Conservation (phyloP, 2,797 vertebrate species). For the Bovichtus variegatus region DNA sequence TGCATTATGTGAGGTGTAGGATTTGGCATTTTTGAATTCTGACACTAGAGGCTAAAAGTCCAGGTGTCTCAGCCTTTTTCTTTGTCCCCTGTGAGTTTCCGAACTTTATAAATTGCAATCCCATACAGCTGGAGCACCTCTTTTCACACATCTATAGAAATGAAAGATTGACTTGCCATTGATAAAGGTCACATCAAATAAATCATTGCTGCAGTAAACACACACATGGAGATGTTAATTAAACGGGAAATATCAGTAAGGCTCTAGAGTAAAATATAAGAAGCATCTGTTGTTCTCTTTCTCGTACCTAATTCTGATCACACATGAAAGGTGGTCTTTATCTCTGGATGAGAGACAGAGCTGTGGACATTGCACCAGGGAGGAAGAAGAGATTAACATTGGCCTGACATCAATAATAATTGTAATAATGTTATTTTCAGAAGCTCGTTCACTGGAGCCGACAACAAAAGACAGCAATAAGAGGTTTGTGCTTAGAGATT, state of each 20-base stretch:
- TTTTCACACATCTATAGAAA: not conserved
- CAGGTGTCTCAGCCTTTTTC: not conserved
- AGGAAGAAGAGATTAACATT: constrained; percentile 40
- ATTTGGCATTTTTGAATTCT: too few species aligned
- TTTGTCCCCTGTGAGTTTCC: not conserved
- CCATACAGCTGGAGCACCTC: not conserved
- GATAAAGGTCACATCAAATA: not conserved
- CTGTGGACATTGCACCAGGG: constrained; percentile 6
- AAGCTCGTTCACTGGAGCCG: constrained; percentile 14
- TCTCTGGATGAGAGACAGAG: constrained; percentile 55
- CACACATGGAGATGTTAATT: not conserved
- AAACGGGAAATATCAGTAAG: not conserved
- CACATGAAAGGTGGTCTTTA: constrained; percentile 58
- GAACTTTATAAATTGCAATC: not conserved
- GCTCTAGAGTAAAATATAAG: constrained; percentile 46
- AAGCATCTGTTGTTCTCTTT: constrained; percentile 65
- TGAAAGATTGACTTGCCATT: not conserved
- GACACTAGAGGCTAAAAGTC: not conserved
- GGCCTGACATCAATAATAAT: constrained; percentile 53
- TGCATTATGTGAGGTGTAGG: too few species aligned
- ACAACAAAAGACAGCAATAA: constrained; percentile 28
- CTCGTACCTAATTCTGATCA: constrained; percentile 71
- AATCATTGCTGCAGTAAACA: not conserved
- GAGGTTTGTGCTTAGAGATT: constrained; percentile 32
- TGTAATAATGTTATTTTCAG: constrained; percentile 46